phyloP scores from a whole-genome alignment of 2,797 vertebrate species.

The Sebastes trivittatus region DNA sequence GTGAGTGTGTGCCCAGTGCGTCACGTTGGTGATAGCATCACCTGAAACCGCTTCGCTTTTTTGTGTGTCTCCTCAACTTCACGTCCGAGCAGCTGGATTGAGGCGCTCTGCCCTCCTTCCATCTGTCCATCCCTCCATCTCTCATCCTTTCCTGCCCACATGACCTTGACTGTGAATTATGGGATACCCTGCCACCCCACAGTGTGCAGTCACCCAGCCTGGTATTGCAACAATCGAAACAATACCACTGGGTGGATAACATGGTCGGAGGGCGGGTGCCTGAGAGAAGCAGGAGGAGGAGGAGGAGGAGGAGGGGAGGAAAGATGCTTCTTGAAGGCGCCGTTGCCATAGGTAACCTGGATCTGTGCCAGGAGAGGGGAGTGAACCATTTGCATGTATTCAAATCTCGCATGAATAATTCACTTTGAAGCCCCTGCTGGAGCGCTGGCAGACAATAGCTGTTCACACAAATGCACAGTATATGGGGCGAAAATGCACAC shows the following conservation, averaged over 20 bases:
- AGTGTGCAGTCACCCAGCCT: slow-evolving; percentile 63
- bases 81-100: slow-evolving; percentile 20
- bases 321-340: slow-evolving; percentile 74
- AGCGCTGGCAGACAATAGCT: slow-evolving; percentile 72
- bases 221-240: slow-evolving; percentile 71
- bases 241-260: slow-evolving; percentile 66
- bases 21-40: slow-evolving; percentile 21
- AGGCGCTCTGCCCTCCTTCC: slow-evolving; percentile 26
- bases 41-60: slow-evolving; percentile 15
- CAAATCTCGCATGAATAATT: slow-evolving; percentile 87
- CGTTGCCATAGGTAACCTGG: slow-evolving; percentile 87
- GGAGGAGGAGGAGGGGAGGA: slow-evolving; percentile 27
- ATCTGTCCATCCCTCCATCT: slow-evolving; percentile 37
- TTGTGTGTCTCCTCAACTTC: slow-evolving; percentile 35
- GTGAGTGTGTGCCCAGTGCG: slow-evolving; percentile 6
- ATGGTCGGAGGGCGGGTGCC: slow-evolving; percentile 65
- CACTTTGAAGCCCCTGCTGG: slow-evolving; percentile 72
- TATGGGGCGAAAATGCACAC: slow-evolving; percentile 31
- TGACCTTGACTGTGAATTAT: slow-evolving; percentile 80
- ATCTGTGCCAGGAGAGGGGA: slow-evolving; percentile 76
- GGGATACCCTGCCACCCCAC: slow-evolving; percentile 70
- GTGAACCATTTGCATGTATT: slow-evolving; percentile 85
- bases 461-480: slow-evolving; percentile 43
- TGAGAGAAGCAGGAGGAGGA: slow-evolving; percentile 32
- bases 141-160: slow-evolving; percentile 40